Percentiles rank a stretch among this genome's conserved stretches.
Conservation (phyloP, 2,797 vertebrate genomes). For the Centroberyx gerrardi region DNA sequence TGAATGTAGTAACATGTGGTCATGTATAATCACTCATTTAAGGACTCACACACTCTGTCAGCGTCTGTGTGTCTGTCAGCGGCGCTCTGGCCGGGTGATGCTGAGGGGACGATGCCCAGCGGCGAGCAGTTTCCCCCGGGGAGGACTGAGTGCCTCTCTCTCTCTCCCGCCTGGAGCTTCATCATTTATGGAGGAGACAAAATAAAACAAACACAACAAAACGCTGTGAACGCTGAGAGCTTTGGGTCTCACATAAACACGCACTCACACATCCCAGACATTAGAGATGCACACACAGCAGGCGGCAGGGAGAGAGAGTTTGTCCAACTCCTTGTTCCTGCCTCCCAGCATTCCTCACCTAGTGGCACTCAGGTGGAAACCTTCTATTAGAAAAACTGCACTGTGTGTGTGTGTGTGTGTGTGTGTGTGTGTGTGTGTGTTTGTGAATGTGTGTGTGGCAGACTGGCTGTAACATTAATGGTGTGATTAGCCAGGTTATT, state of each 20-base stretch:
- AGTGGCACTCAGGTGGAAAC: conserved; percentile 71
- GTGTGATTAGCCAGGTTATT: conserved; percentile 74
- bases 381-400: conserved; percentile 44
- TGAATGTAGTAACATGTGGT: neutral
- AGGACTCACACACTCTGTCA: conserved; percentile 49
- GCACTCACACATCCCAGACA: conserved; percentile 16
- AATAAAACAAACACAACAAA: conserved; percentile 84
- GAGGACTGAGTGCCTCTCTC: conserved; percentile 74
- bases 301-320: conserved; percentile 20
- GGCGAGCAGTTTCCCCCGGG: conserved; percentile 57
- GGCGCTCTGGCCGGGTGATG: conserved; percentile 27
- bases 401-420: too few species aligned
- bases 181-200: conserved; percentile 83
- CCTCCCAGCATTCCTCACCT: conserved; percentile 64
- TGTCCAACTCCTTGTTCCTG: conserved; percentile 67
- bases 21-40: conserved; percentile 25
- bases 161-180: conserved; percentile 69
- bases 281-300: conserved; percentile 38
- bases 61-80: conserved; percentile 46
- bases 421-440: neutral
- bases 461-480: conserved; percentile 58
- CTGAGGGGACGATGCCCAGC: conserved; percentile 67
- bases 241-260: conserved; percentile 42
- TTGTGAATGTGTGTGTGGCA: conserved; percentile 36
- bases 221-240: conserved; percentile 61